Conservation (phyloP, 2,797 vertebrate genomes). For the Cryptoblepharus egeriae region DNA sequence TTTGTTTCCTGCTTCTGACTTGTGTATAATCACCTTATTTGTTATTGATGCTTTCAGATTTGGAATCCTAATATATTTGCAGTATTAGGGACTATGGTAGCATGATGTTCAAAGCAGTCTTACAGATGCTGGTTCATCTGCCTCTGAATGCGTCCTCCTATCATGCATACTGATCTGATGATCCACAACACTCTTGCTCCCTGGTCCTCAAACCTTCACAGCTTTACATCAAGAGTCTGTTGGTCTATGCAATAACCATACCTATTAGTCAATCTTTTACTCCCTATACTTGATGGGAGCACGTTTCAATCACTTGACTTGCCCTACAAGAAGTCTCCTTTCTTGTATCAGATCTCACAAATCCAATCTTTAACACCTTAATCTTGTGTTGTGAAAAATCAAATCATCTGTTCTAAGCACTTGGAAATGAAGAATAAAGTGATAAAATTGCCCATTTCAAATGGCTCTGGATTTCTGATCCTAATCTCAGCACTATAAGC, state of each 20-base stretch:
- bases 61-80: neutral
- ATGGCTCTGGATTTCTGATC: neutral
- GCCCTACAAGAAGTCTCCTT: neutral
- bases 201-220: neutral
- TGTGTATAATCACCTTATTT: neutral
- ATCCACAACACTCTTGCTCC: neutral
- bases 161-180: neutral
- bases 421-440: neutral
- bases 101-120: neutral
- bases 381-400: neutral
- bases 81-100: neutral
- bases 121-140: neutral
- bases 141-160: neutral
- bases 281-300: neutral
- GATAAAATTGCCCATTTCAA: neutral
- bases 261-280: neutral
- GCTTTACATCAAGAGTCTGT: neutral
- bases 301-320: neutral
- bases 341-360: neutral
- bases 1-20: neutral
- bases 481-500: neutral
- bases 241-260: neutral
- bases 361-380: neutral
- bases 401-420: neutral
- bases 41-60: neutral